Evolutionary conservation across 2,888 invertebrate genomes (phyloP).

Genomic region (Yponomeuta cagnagella): DNA sequence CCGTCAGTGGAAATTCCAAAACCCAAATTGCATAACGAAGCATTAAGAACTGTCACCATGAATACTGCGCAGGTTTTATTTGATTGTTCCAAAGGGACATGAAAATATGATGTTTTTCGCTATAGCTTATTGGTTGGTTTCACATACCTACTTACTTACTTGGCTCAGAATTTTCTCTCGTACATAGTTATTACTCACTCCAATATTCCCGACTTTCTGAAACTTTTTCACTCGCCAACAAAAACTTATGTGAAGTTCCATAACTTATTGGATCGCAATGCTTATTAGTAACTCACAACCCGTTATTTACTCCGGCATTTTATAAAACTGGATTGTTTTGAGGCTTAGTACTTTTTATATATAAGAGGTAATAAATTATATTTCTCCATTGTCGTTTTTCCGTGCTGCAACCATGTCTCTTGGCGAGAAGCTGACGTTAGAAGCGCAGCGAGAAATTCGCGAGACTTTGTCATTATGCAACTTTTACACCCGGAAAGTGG

Average conservation of each 20-base stretch:
- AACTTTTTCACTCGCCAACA: neutral
- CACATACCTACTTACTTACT: neutral
- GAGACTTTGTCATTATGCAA: slow-evolving; percentile 41
- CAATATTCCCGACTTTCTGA: slow-evolving; percentile 1
- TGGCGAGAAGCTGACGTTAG: neutral
- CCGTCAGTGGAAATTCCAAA: neutral
- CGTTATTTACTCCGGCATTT: slow-evolving; percentile 5
- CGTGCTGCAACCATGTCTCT: neutral
- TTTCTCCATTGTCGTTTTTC: neutral
- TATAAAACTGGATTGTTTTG: neutral
- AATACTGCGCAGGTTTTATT: slow-evolving; percentile 6
- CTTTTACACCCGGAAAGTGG: slow-evolving; percentile 41
- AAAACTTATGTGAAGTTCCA: neutral
- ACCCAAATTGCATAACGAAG: slow-evolving; percentile 13
- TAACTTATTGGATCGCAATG: slow-evolving; percentile 3
- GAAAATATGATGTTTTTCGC: neutral
- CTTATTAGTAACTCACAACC: slow-evolving; percentile 11
- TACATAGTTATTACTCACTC: neutral
- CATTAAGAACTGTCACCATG: neutral
- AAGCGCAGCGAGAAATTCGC: slow-evolving; percentile 38
- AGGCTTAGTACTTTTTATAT: neutral
- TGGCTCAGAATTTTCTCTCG: neutral
- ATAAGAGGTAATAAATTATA: neutral
- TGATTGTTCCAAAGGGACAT: neutral
- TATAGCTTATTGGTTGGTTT: neutral